phyloP scores from a whole-genome alignment of 2,113 vertebrate genomes.

The Sceloporus tristichus region DNA sequence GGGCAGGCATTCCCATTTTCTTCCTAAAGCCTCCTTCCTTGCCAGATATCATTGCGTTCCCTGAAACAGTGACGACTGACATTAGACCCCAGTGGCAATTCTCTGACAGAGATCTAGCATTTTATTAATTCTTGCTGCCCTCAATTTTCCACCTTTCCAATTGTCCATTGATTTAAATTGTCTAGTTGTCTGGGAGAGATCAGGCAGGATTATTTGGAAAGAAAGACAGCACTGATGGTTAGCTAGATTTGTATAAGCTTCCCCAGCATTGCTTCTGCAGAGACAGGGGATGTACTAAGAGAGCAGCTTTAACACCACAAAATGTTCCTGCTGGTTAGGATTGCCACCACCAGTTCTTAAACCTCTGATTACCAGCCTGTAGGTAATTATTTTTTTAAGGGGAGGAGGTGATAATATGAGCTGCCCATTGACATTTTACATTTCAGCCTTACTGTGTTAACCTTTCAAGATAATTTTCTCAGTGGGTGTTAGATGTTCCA shows the following conservation, averaged over 20 bases:
- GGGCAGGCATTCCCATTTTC: conserved; percentile 24
- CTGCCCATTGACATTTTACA: conserved; percentile 67
- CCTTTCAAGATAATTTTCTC: conserved; percentile 72
- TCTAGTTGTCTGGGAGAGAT: conserved; percentile 38
- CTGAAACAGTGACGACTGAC: not conserved
- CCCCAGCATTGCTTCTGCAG: conserved; percentile 7
- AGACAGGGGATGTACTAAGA: not conserved
- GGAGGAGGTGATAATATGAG: conserved; percentile 35
- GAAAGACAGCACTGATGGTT: conserved; percentile 52
- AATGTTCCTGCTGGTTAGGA: not conserved
- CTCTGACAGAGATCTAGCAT: conserved; percentile 51
- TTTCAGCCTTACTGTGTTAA: conserved; percentile 63
- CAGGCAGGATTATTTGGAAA: conserved; percentile 54
- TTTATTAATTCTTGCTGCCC: conserved; percentile 65
- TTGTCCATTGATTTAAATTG: conserved; percentile 70
- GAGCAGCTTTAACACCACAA: not conserved
- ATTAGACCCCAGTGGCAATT: conserved; percentile 31
- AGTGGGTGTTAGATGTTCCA: conserved; percentile 69
- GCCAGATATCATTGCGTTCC: not conserved
- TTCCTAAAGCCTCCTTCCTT: conserved; percentile 4
- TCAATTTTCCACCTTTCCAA: conserved; percentile 57
- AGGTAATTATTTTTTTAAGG: conserved; percentile 1
- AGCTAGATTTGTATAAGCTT: conserved; percentile 41
- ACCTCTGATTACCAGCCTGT: conserved; percentile 36
- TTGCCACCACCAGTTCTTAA: not conserved